phyloP scores from a whole-genome alignment of 2,888 invertebrate genomes.

The Aradus depressus region DNA sequence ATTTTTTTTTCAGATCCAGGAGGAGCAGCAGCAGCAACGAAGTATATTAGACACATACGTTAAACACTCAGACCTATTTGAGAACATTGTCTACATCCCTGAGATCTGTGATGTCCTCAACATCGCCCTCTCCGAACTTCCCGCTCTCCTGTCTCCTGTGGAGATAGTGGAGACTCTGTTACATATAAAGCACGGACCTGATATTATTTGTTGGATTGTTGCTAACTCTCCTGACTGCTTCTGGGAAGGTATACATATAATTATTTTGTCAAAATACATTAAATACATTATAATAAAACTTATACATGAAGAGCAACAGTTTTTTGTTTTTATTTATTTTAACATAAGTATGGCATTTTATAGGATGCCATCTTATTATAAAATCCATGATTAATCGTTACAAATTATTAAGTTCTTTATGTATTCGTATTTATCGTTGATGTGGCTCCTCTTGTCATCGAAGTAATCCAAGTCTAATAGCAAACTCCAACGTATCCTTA shows the following conservation, averaged over 20 bases:
- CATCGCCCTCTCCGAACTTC: constrained; percentile 85
- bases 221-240: constrained; percentile 92
- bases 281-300: not conserved
- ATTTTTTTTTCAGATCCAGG: constrained; percentile 19
- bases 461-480: too few species aligned
- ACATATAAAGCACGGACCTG: constrained; percentile 79
- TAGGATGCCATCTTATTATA: too few species aligned
- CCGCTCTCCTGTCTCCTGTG: constrained; percentile 69
- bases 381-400: too few species aligned
- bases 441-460: too few species aligned
- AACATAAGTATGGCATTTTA: too few species aligned
- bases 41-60: constrained; percentile 37
- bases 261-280: not conserved
- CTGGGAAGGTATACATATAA: constrained; percentile 56
- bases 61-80: constrained; percentile 83
- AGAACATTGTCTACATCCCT: constrained; percentile 88
- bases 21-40: constrained; percentile 37
- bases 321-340: too few species aligned
- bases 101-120: constrained; percentile 91
- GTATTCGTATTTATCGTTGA: too few species aligned
- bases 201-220: constrained; percentile 80
- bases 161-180: constrained; percentile 78
- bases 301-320: too few species aligned
- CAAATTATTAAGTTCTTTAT: too few species aligned
- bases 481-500: too few species aligned